These are phyloP conservation scores for Odobenus rosmarus DNA, from an alignment of 2,113 vertebrate species.

Conservation along the genomic window DNA sequence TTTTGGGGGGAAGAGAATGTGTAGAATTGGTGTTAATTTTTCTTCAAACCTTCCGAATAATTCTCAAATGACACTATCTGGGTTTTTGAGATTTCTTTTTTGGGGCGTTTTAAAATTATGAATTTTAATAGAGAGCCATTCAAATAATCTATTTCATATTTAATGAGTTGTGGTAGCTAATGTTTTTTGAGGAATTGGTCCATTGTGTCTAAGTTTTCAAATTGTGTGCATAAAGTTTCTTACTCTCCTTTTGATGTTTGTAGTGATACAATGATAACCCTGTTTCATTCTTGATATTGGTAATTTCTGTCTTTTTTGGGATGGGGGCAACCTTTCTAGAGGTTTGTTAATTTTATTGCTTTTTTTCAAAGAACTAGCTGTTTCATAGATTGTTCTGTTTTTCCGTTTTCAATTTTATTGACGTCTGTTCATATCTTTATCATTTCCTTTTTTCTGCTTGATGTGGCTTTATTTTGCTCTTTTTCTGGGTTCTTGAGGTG, in stretches of 20 bases:
- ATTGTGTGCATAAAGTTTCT: background rate
- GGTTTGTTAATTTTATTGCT: background rate
- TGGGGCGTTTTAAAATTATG: background rate
- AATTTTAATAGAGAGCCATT: background rate
- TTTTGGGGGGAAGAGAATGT: background rate
- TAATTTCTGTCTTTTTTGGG: background rate
- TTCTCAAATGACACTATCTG: background rate
- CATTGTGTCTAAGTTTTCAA: background rate
- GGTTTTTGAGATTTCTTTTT: background rate
- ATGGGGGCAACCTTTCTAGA: background rate
- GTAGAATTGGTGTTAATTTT: background rate
- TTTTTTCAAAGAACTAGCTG: background rate
- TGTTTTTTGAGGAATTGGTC: background rate
- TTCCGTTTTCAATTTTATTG: background rate
- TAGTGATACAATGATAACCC: background rate
- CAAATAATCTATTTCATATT: background rate
- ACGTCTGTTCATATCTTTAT: background rate
- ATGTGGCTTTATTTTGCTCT: background rate
- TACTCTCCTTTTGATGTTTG: background rate
- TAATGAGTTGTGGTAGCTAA: background rate
- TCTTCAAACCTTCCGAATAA: background rate
- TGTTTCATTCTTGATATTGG: background rate
- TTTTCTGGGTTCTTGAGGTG: background rate
- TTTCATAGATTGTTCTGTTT: conserved; percentile 5
- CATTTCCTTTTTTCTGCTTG: background rate